phyloP scores from a whole-genome alignment of 2,113 vertebrate genomes.

The Delphinapterus leucas region DNA sequence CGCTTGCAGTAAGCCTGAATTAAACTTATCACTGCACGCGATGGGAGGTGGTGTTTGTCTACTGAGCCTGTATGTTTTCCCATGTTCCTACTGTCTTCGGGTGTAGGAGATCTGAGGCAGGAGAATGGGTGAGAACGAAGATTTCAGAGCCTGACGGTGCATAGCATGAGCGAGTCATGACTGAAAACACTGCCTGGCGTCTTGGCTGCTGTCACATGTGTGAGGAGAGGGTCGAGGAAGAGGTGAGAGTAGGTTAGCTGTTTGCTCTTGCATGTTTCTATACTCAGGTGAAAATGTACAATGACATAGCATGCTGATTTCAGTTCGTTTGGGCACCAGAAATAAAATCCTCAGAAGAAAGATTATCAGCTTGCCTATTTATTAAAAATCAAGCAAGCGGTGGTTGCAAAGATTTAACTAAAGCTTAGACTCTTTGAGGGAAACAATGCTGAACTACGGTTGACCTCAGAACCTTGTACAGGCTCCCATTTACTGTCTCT shows the following conservation, averaged over 20 bases:
- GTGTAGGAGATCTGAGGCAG: neutral
- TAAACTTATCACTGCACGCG: neutral
- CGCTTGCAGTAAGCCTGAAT: neutral
- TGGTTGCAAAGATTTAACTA: slow-evolving; percentile 31
- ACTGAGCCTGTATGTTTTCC: neutral
- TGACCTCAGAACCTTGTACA: neutral
- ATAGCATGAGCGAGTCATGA: neutral
- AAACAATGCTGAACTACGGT: neutral
- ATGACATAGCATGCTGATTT: neutral
- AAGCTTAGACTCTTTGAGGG: neutral
- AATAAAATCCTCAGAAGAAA: slow-evolving; percentile 42
- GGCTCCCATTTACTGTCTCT: neutral
- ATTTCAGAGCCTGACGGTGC: neutral
- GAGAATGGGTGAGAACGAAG: neutral
- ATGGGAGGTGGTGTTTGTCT: neutral
- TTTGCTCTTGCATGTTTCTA: neutral
- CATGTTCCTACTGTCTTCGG: neutral
- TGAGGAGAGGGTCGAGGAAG: neutral
- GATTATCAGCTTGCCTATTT: slow-evolving; percentile 19
- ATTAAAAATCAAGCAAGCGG: slow-evolving; percentile 28
- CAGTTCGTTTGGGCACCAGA: slow-evolving; percentile 12
- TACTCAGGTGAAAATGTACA: neutral
- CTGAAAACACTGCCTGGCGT: neutral
- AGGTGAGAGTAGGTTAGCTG: neutral
- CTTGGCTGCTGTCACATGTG: neutral